Percentiles rank a stretch among this genome's conserved stretches.
Evolutionary conservation across 2,113 vertebrate genomes (phyloP).

Genomic region (Scortum barcoo): DNA sequence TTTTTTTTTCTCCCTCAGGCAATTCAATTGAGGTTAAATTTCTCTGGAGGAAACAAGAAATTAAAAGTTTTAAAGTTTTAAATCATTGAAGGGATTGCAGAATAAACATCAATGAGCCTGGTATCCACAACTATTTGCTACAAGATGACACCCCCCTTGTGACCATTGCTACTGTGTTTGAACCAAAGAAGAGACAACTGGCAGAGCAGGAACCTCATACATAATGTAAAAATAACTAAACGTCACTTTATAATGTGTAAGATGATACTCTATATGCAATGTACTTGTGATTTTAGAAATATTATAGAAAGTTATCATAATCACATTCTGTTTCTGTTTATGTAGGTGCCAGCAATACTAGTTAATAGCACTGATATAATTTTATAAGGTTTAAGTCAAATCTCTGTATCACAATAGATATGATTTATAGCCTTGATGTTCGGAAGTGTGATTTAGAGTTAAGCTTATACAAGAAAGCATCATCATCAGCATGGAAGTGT

Average conservation of each 20-base stretch:
- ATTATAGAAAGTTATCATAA: background rate
- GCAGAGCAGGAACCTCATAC: background rate
- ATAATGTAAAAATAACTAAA: background rate
- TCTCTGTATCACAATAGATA: background rate
- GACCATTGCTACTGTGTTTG: background rate
- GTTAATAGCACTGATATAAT: background rate
- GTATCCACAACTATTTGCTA: background rate
- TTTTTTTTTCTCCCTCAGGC: background rate
- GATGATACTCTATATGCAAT: background rate
- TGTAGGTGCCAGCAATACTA: background rate
- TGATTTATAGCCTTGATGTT: background rate
- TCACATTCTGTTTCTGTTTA: too few relatives aligned
- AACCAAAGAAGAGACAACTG: background rate
- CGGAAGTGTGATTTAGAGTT: background rate
- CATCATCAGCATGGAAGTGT: background rate
- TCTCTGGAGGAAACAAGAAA: background rate
- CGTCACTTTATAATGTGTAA: background rate
- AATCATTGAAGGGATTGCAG: background rate
- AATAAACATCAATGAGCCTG: background rate
- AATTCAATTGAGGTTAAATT: background rate
- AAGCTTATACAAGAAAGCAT: background rate
- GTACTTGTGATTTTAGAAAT: background rate
- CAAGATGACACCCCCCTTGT: background rate
- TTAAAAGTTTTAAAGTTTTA: background rate
- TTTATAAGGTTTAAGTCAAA: background rate